These are phyloP conservation scores for Malthinus flaveolus DNA, from an alignment of 2,888 invertebrate genomes.

Conservation along the genomic window DNA sequence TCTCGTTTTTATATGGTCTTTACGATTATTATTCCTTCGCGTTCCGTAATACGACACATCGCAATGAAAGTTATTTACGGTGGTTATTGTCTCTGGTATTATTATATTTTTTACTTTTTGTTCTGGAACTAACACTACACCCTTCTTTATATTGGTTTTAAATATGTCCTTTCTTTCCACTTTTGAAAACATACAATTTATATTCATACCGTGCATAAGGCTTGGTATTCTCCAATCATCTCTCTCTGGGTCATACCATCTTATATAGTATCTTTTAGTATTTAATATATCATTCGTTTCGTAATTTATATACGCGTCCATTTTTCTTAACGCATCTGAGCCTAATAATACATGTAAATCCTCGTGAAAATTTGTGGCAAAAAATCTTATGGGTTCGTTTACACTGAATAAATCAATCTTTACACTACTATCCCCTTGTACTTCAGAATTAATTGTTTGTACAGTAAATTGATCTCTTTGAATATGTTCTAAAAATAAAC, in stretches of 20 bases:
- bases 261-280: background rate
- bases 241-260: background rate
- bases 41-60: background rate
- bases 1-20: background rate
- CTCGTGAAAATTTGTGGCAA: background rate
- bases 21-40: background rate
- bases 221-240: no score
- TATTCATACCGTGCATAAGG: no score
- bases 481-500: background rate
- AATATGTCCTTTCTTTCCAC: background rate
- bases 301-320: conserved; percentile 1
- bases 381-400: background rate
- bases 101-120: background rate
- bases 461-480: background rate
- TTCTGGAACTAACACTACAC: background rate
- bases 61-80: background rate
- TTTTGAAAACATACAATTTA: no score
- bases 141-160: no score
- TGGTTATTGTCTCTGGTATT: background rate
- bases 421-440: background rate
- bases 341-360: background rate
- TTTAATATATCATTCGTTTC: background rate
- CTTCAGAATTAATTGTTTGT: background rate
- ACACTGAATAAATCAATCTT: background rate
- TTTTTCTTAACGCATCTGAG: background rate